These are phyloP conservation scores for Melipona bicolor DNA, from an alignment of 2,888 invertebrate genomes.

Conservation along the genomic window DNA sequence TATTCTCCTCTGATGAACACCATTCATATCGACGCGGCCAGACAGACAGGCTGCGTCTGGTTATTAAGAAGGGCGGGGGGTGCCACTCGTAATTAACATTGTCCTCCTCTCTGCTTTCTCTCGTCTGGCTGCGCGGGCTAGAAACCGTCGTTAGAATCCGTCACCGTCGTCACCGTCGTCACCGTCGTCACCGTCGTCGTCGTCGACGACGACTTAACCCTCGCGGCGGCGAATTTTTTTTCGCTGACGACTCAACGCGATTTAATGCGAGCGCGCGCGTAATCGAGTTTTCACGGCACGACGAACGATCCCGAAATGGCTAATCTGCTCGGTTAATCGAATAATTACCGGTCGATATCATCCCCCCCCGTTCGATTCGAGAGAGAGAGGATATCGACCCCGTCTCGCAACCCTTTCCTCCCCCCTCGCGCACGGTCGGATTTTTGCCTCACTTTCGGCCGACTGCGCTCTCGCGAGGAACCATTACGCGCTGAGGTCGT, in stretches of 20 bases:
- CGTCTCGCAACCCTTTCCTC: constrained; percentile 28
- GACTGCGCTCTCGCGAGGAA: constrained; percentile 55
- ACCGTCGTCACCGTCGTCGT: no score
- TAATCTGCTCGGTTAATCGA: constrained; percentile 70
- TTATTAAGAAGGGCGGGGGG: constrained; percentile 74
- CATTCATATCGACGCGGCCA: constrained; percentile 72
- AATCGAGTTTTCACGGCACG: constrained; percentile 69
- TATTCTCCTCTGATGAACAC: constrained; percentile 74
- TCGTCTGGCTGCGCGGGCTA: background rate
- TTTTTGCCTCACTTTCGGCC: constrained; percentile 60
- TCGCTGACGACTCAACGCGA: constrained; percentile 75
- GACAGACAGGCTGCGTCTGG: constrained; percentile 60
- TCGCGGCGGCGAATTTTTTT: constrained; percentile 70
- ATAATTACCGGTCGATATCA: constrained; percentile 44
- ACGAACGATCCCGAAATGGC: constrained; percentile 69
- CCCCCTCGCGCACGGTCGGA: constrained; percentile 15
- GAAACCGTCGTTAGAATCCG: constrained; percentile 21
- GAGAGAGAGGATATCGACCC: constrained; percentile 6
- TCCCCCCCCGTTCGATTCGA: background rate
- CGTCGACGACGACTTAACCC: constrained; percentile 21
- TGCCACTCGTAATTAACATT: constrained; percentile 79
- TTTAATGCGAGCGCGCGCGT: constrained; percentile 65
- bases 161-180: background rate
- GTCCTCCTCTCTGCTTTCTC: constrained; percentile 64
- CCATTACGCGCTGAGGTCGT: constrained; percentile 73